Evolutionary conservation across 2,888 invertebrate genomes (phyloP).

Genomic region (Oxycera nigricornis): DNA sequence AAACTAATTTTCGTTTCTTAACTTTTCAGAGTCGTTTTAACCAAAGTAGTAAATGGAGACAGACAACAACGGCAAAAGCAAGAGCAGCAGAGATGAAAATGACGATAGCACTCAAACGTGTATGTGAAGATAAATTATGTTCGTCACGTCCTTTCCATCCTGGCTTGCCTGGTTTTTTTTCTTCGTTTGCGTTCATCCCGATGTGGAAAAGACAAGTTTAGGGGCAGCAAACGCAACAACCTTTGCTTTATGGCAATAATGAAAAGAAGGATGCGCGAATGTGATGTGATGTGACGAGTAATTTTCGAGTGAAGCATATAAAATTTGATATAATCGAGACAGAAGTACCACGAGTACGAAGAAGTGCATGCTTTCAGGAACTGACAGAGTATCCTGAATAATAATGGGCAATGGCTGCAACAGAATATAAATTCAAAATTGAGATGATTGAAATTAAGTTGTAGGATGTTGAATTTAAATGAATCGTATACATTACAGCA

Average conservation of each 20-base stretch:
- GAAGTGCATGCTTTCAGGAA: too few relatives aligned
- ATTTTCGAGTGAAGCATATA: not conserved
- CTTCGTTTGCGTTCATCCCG: not conserved
- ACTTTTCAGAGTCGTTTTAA: conserved; percentile 46
- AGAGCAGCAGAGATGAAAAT: not conserved
- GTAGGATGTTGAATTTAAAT: too few relatives aligned
- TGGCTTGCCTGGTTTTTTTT: not conserved
- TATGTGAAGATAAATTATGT: conserved; percentile 42
- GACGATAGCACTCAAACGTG: not conserved
- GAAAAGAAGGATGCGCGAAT: conserved; percentile 40
- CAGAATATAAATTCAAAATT: too few relatives aligned
- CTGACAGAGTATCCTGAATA: too few relatives aligned
- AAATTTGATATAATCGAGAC: not conserved
- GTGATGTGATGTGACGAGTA: conserved; percentile 32
- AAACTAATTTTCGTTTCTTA: conserved; percentile 48
- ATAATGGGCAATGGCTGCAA: too few relatives aligned
- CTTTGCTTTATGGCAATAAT: conserved; percentile 20
- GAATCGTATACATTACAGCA: too few relatives aligned
- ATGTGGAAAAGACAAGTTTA: conserved; percentile 6
- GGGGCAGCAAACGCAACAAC: conserved; percentile 18
- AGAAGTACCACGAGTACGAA: too few relatives aligned
- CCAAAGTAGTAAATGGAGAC: conserved; percentile 37
- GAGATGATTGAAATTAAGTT: too few relatives aligned
- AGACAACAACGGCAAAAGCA: not conserved
- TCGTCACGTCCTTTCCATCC: conserved; percentile 41